Evolutionary conservation across 2,797 vertebrate species (phyloP), one percentile per base, ranked within the genome.

Genomic region (Poecilia picta): DNA sequence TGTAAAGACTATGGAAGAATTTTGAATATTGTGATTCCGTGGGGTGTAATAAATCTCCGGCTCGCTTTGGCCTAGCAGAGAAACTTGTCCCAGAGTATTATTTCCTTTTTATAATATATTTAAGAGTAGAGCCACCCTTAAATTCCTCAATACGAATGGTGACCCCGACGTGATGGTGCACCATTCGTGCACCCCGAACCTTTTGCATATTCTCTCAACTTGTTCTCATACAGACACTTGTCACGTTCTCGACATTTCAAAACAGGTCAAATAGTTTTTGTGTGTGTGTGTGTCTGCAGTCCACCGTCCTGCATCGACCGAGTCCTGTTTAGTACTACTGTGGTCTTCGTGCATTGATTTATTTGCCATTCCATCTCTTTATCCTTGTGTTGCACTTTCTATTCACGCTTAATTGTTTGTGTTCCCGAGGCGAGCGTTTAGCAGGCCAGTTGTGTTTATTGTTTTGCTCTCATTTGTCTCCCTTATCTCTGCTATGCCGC

Each of bases 401-500:
- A 80, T 77, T 74, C 68, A 12, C 5, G 8, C 43, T 16, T 57
- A 76, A 76, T 28, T 28, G 18, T 66, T 77, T 31, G 23, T 31
- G 15, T 74, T 73, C 36, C 43, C 2, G 0, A 81, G 75, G 76
- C 57, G 5, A 49, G 39, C 36, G 3, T 64, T 78, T 57, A 59
- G 20, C 2, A 31, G 8, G 47, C 51, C n/a, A 31, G 15, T 53
- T 75, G 45, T 77, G 36, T 77, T 79, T 87, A 41, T 20, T 77
- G 20, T 72, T 83, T 25, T 62, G 62, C 64, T 59, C 66, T 74
- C 64, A 83, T 80, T 76, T 59, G 53, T 82, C 72, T 66, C 49
- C 46, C 72, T 85, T 72, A 82, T 90, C 81, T 85, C 20, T 36
- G 53, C 79, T 20, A 28, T 18, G 11, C 1, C 36, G 8, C 45